Conservation (phyloP, 2,797 vertebrate genomes). For the Mionectes olivaceus region DNA sequence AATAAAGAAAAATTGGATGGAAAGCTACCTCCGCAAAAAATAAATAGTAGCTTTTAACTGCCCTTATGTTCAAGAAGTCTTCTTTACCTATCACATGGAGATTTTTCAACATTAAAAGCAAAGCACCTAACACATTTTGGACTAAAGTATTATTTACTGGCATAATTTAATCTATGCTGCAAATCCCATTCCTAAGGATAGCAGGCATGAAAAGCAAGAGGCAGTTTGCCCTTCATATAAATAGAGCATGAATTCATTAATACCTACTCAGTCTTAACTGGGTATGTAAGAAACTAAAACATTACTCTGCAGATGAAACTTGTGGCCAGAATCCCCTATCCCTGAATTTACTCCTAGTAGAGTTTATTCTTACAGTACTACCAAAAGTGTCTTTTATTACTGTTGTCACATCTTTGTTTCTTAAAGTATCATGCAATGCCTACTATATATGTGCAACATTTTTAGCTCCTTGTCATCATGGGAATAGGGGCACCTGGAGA, state of each 20-base stretch:
- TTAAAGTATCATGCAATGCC: background rate
- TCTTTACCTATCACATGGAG: background rate
- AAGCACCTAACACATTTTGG: background rate
- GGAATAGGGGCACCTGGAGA: background rate
- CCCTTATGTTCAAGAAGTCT: background rate
- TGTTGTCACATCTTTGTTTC: background rate
- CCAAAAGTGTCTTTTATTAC: background rate
- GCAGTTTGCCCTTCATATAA: background rate
- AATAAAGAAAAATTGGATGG: background rate
- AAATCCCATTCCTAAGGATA: background rate
- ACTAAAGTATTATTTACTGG: background rate
- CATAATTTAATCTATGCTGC: background rate
- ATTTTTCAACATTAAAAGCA: background rate
- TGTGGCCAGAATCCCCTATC: fast-evolving
- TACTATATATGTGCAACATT: background rate
- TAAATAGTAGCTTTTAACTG: background rate
- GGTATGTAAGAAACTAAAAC: background rate
- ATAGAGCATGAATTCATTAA: background rate
- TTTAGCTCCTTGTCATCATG: background rate
- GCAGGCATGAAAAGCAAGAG: background rate
- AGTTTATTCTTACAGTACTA: background rate
- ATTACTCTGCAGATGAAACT: background rate
- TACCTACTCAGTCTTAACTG: background rate
- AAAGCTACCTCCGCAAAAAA: background rate
- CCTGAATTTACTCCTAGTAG: background rate